Conservation (phyloP, 53 echinoderm and acorn worm species). For the Echinarachnius parma region DNA sequence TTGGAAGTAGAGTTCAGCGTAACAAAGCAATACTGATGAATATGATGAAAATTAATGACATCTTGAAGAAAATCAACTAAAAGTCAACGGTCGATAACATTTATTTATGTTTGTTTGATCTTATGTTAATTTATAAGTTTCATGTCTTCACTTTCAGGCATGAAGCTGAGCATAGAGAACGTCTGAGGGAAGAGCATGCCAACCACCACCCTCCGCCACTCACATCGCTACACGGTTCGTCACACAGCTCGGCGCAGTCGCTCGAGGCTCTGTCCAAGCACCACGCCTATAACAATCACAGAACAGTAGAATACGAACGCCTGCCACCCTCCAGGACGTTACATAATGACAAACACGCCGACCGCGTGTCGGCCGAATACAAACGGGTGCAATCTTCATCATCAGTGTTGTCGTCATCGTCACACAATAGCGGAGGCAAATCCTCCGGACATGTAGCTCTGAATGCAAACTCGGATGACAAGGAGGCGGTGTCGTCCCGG, state of each 20-base stretch:
- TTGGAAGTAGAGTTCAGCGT: too few relatives aligned
- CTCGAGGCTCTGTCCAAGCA: conserved; percentile 65
- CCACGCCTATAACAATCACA: conserved; percentile 69
- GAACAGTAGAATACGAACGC: conserved; percentile 74
- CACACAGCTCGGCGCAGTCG: conserved; percentile 1
- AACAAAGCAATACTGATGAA: too few relatives aligned
- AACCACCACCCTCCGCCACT: conserved; percentile 37
- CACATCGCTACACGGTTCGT: conserved; percentile 26
- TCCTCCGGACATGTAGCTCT: conserved; percentile 1
- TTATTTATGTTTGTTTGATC: too few relatives aligned
- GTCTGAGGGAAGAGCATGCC: conserved; percentile 20
- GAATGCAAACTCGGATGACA: conserved; percentile 9
- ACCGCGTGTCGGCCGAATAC: background rate
- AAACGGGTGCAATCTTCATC: background rate
- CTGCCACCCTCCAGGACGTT: conserved; percentile 54
- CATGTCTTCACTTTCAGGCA: conserved; percentile 13
- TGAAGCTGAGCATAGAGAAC: conserved; percentile 33
- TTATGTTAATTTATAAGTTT: too few relatives aligned
- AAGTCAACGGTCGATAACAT: too few relatives aligned
- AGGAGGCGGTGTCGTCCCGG: conserved; percentile 3
- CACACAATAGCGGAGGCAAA: conserved; percentile 5
- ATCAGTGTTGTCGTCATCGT: background rate
- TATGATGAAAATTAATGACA: too few relatives aligned
- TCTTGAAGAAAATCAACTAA: too few relatives aligned
- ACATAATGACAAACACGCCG: conserved; percentile 52